Base-by-base conservation (phyloP, 2,888 invertebrate species). In the Salpingus planirostris region DNA sequence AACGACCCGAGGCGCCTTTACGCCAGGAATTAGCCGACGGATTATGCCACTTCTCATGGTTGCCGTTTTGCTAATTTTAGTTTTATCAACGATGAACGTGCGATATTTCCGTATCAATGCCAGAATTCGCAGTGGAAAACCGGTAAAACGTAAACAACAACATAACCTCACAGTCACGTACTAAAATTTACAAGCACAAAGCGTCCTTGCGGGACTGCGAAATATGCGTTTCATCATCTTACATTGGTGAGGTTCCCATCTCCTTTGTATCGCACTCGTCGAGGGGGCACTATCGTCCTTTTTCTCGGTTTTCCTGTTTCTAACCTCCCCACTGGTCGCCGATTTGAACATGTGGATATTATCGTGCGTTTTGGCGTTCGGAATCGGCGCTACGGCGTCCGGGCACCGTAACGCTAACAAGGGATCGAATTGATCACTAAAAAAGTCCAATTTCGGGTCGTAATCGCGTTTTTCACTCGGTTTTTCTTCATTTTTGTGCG, bases 331-430 rank as follows among this genome's bases (percentile, higher is more conserved):
- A 27, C 15, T 15, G 10, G 8, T 8, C 6, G 64, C 59, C 3
- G 67, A 61, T 36, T 74, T 69, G 52, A 73, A 85, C 48, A 74
- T 77, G 2, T 69, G 66, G 31, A 87, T 40, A 58, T 84, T 87
- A 56, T 87, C 84, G 49, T 74, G 80, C 31, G 68, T 44, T 13
- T 74, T 73, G 1, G 82, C 80, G 36, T 68, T 65, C 11, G 69
- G 55, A 2, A 69, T 63, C 0, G 79, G 78, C 10, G 77, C 48
- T 33, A 63, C 63, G 0, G 73, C 50, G 46, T 73, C 71, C 1
- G 67, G 44, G 0, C 77, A 71, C 46, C 78, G 78, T 8, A 88
- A 62, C 1, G 78, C 84, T 54, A 77, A 77, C 2, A 83, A 21
- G 0, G 87, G 78, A 64, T 87, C 73, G 47, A 82, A 88, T 27